Evolutionary conservation across 2,797 vertebrate genomes (phyloP), one percentile per base, ranked within the genome.

Genomic region (Dallia pectoralis): DNA sequence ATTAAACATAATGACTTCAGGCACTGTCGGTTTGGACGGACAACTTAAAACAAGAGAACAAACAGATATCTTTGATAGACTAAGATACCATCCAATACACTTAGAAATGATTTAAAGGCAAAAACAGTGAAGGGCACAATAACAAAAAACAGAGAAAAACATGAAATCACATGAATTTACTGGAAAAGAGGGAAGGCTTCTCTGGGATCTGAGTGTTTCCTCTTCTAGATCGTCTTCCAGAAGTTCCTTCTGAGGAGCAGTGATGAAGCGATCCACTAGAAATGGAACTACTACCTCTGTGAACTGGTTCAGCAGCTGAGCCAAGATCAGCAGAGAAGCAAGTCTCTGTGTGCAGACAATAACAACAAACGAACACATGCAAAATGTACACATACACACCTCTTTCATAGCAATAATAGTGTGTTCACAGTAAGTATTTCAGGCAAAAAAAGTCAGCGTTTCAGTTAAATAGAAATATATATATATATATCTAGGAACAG

Each of bases 241-340:
- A 53, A 91, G 83, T 0, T 65, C 62, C 77, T 90, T 90, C 9
- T 86, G 36, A 44, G 89, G 79, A 72, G 84, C 80, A 11, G 84
- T 86, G 75, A 93, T 71, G 74, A 94, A 84, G 5, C 83, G 89
- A 74, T 95, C 93, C 76, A 93, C 89, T 63, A 94, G 72, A 83
- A 82, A 94, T 1, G 94, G 94, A 8, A 95, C 77, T 72, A 93
- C 85, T 64, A 93, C 85, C 77, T 95, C 94, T 1, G 91, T 93
- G 73, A 90, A 85, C 88, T 95, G 94, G 83, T 92, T 94, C 16
- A 95, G 77, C 79, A 93, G 48, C 90, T 95, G 94, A 53, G 84
- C 85, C 22, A 93, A 72, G 15, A 95, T 89, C 77, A 95, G 89
- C 83, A 95, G 73, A 16, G 94, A 94, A 0, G 91, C 90, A 61